phyloP scores from a whole-genome alignment of 2,888 invertebrate genomes.

The Lasioglossum zephyrum region DNA sequence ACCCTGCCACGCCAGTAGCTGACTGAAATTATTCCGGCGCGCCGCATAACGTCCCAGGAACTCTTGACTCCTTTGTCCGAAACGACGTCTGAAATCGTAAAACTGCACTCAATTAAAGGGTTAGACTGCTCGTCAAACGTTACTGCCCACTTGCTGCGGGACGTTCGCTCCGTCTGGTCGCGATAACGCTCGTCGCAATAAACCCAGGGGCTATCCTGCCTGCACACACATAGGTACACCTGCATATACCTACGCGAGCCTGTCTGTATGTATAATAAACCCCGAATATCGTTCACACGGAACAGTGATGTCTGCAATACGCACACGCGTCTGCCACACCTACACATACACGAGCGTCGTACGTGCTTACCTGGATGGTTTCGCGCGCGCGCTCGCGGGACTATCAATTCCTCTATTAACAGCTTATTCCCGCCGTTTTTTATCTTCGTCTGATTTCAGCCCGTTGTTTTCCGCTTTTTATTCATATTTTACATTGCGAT shows the following conservation, averaged over 20 bases:
- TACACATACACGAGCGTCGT: background rate
- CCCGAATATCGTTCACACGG: conserved; percentile 31
- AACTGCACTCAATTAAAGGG: conserved; percentile 75
- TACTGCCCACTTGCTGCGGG: conserved; percentile 73
- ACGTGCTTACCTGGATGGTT: conserved; percentile 2
- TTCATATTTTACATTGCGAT: background rate
- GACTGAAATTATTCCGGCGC: conserved; percentile 53
- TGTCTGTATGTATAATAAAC: conserved; percentile 40
- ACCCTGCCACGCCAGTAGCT: conserved; percentile 23
- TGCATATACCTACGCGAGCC: background rate
- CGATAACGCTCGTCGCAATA: conserved; percentile 68
- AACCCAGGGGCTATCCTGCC: conserved; percentile 46
- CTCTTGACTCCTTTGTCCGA: conserved; percentile 65
- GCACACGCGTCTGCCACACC: background rate
- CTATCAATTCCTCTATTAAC: conserved; percentile 26
- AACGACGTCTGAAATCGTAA: conserved; percentile 74
- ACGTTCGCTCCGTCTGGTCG: conserved; percentile 69
- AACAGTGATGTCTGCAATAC: background rate
- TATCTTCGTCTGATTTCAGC: background rate
- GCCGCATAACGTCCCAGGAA: conserved; percentile 53
- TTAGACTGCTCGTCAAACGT: conserved; percentile 75
- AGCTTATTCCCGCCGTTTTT: background rate
- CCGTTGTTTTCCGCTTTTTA: background rate
- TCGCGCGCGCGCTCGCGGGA: background rate
- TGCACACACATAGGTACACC: conserved; percentile 14